A percentile compares a stretch with the other conserved stretches of the same genome.
Conservation (phyloP, 2,113 vertebrate species). For the Notarius lentiginosus region DNA sequence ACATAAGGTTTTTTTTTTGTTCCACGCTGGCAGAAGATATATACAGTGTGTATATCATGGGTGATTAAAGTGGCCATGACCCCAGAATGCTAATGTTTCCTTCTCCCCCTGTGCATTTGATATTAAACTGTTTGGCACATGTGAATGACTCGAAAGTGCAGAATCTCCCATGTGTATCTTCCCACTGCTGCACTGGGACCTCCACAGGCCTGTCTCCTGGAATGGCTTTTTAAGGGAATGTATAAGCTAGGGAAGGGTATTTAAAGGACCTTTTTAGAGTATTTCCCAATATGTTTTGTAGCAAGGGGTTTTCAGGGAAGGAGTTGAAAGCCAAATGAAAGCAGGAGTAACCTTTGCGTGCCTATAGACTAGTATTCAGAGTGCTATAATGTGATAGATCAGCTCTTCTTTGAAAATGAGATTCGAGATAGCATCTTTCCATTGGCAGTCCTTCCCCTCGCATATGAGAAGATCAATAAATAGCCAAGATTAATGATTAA, state of each 20-base stretch:
- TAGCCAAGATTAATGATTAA: background rate
- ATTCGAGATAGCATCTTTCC: background rate
- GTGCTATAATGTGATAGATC: background rate
- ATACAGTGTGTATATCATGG: background rate
- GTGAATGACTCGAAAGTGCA: conserved; percentile 45
- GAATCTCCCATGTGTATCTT: conserved; percentile 40
- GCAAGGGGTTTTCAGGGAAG: conserved; percentile 10
- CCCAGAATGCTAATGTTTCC: background rate
- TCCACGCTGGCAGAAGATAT: conserved; percentile 3
- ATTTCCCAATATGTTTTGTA: conserved; percentile 7
- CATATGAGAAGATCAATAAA: conserved; percentile 4
- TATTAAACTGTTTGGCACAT: conserved; percentile 37
- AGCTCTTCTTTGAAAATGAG: background rate
- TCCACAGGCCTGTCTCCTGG: conserved; percentile 9
- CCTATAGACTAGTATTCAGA: background rate
- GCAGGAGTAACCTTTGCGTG: background rate
- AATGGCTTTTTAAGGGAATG: conserved; percentile 43
- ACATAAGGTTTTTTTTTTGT: background rate
- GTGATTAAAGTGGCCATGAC: background rate
- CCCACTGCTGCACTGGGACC: conserved; percentile 29
- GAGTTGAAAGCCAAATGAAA: conserved; percentile 26
- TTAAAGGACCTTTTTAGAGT: conserved; percentile 29
- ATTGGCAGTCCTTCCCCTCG: background rate
- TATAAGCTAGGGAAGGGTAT: conserved; percentile 25
- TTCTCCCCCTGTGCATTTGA: conserved; percentile 32